A percentile compares a stretch with the other conserved stretches of the same genome.
These are phyloP conservation scores for Centropus unirufus DNA, from an alignment of 2,113 vertebrate species.

Conservation along the genomic window DNA sequence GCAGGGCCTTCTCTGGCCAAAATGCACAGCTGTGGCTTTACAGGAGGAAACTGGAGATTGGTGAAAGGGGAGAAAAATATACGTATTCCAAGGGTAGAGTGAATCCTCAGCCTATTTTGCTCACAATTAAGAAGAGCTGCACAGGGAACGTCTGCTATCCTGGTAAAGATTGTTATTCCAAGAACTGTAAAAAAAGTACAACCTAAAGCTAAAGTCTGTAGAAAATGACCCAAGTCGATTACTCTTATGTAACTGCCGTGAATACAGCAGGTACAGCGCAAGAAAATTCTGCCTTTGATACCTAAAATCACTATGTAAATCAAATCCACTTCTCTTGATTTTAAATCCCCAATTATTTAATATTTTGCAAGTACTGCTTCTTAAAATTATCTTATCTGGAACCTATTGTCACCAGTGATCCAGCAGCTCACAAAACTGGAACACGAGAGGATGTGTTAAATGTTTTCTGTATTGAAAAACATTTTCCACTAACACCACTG, in stretches of 20 bases:
- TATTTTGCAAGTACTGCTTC: neutral
- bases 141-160: neutral
- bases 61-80: neutral
- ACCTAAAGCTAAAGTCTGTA: neutral
- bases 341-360: neutral
- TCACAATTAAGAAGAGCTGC: neutral
- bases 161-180: neutral
- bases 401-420: neutral
- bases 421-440: neutral
- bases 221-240: neutral
- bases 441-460: neutral
- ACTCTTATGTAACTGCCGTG: neutral
- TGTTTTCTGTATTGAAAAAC: neutral
- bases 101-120: neutral
- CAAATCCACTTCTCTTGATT: neutral
- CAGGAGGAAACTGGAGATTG: accelerated
- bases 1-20: neutral
- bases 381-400: neutral
- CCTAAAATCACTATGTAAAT: neutral
- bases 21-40: neutral
- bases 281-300: neutral
- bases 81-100: neutral
- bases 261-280: neutral
- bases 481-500: neutral
- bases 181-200: neutral